Evolutionary conservation across 2,113 vertebrate genomes (phyloP).

Genomic region (Seriola quinqueradiata): DNA sequence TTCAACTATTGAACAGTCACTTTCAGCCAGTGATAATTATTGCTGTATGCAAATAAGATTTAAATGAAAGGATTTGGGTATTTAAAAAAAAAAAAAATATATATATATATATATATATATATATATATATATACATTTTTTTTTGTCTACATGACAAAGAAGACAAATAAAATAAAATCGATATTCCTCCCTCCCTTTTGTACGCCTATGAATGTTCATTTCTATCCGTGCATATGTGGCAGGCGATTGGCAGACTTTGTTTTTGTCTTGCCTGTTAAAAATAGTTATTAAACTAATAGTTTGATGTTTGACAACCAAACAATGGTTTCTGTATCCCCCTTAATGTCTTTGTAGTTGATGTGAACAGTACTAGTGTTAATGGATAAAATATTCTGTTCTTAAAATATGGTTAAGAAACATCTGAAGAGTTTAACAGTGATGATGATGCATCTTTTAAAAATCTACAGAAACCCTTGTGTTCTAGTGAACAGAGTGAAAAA

Average conservation of each 20-base stretch:
- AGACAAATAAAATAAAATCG: no score
- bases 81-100: no score
- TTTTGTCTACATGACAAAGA: no score
- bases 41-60: background rate
- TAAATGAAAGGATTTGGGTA: background rate
- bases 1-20: background rate
- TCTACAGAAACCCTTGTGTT: background rate
- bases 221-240: background rate
- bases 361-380: background rate
- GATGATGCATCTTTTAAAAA: background rate
- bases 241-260: background rate
- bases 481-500: background rate
- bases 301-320: background rate
- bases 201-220: background rate
- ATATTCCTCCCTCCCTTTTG: no score
- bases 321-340: background rate
- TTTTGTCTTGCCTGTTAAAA: background rate
- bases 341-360: background rate
- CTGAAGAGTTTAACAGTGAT: background rate
- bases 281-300: background rate
- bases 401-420: background rate
- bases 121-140: no score
- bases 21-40: background rate
- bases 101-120: no score
- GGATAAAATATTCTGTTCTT: background rate